These are phyloP conservation scores for Trichopria drosophilae DNA, from an alignment of 2,888 invertebrate species.

Conservation along the genomic window DNA sequence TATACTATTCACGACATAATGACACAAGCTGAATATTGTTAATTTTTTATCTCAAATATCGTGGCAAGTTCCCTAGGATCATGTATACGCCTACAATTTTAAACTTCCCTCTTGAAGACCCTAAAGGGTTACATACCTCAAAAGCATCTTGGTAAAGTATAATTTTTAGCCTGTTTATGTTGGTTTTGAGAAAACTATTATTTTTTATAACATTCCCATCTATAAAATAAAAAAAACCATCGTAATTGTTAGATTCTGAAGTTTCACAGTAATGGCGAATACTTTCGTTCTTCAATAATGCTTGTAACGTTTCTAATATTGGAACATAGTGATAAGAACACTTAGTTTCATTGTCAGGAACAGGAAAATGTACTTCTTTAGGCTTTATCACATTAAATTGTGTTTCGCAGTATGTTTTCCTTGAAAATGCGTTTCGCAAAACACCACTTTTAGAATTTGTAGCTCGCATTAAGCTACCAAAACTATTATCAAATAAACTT, in stretches of 20 bases:
- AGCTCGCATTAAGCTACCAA: background rate
- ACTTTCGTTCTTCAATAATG: background rate
- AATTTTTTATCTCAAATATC: background rate
- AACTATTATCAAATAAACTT: background rate
- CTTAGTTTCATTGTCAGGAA: no score
- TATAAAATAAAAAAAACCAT: background rate
- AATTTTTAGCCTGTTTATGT: no score
- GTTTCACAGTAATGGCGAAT: background rate
- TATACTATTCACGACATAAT: background rate
- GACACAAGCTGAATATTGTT: background rate
- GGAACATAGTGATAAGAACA: no score
- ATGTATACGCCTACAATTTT: background rate
- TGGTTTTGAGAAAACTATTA: background rate
- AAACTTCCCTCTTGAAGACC: no score
- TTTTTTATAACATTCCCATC: background rate
- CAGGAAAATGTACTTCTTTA: no score
- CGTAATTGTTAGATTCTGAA: background rate
- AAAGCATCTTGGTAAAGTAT: no score
- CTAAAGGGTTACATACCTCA: no score
- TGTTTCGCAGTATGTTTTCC: no score
- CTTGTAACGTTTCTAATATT: no score
- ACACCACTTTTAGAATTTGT: no score
- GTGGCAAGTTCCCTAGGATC: background rate
- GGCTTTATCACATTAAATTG: no score
- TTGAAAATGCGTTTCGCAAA: no score